These are phyloP conservation scores for Solenopsis invicta DNA, from an alignment of 1,140 invertebrate species.

Conservation along the genomic window DNA sequence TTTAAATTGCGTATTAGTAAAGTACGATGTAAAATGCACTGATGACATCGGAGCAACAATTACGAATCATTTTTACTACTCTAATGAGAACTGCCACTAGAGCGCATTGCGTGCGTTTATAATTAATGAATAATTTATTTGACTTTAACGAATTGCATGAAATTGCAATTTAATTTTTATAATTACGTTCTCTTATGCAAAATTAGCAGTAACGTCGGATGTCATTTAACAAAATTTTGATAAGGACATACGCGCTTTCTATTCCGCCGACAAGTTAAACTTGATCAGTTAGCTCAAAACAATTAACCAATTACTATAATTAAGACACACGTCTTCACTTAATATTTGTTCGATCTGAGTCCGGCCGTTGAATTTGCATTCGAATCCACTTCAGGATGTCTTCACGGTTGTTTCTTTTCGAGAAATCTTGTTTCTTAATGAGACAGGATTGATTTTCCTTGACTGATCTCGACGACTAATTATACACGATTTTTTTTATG, in stretches of 20 bases:
- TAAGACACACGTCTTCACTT: conserved; percentile 80
- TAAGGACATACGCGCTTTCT: conserved; percentile 18
- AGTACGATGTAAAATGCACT: conserved; percentile 47
- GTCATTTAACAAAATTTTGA: conserved; percentile 25
- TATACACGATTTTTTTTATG: conserved; percentile 15
- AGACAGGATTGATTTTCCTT: conserved; percentile 76
- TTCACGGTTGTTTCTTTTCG: conserved; percentile 65
- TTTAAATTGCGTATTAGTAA: conserved; percentile 41
- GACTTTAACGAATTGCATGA: conserved; percentile 66
- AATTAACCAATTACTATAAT: conserved; percentile 83
- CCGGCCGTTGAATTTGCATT: conserved; percentile 78
- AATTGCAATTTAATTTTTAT: conserved; percentile 31
- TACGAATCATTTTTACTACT: conserved; percentile 66
- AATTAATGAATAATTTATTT: conserved; percentile 66
- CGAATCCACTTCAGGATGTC: conserved; percentile 67
- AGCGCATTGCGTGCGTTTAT: conserved; percentile 48
- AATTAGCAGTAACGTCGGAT: background rate
- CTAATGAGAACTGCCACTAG: conserved; percentile 67
- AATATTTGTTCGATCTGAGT: conserved; percentile 77
- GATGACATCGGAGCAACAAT: background rate
- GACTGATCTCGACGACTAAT: conserved; percentile 69
- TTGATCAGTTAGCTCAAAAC: conserved; percentile 75
- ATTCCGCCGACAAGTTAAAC: conserved; percentile 50
- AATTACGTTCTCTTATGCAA: conserved; percentile 20
- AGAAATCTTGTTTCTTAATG: conserved; percentile 73